Evolutionary conservation across 2,888 invertebrate species (phyloP), one percentile per base, ranked within the genome.

Genomic region (Caenorhabditis drosophilae): DNA sequence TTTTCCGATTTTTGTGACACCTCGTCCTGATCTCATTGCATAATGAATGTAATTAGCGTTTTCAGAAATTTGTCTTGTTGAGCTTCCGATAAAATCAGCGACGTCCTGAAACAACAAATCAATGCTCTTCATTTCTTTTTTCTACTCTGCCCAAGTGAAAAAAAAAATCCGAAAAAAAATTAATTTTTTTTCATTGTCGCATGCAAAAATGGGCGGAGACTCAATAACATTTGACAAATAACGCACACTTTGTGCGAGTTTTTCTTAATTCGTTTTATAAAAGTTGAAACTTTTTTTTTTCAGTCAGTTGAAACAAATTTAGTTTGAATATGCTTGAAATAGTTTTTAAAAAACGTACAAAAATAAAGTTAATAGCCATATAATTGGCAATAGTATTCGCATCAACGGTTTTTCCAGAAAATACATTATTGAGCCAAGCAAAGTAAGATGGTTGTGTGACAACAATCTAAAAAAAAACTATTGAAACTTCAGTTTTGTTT

Each of bases 361-460:
- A 27, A 18, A 60, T 22, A 18, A 63, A 40, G 42, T 54, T 48
- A 38, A 53, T 34, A 16, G 73, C 70, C 57, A 78, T 73, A 51
- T 75, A 79, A 58, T 78, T 77, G 44, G 72, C 75, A 11, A 78
- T 50, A 16, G 63, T 68, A 0, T 67, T 62, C 1, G 35, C 12
- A 35, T 58, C 53, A 31, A 58, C 52, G 9, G 38, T 47, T 12
- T 66, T 27, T 4, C 69, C 74, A 12, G 61, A 52, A 41, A 78
- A 70, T 15, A 78, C 64, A n/a, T 70, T 61, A 64, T 78, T 73
- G 9, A 80, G 49, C 63, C 75, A 75, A 34, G 73, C 67, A 40
- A 78, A 72, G 55, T 79, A 80, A 2, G 75, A 57, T n/a, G 80
- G 80, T 49, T 77, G 64, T 4, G 62, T 59, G 27, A 80, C 57